These are phyloP conservation scores for Eumerus sabulonum DNA, from an alignment of 2,888 invertebrate genomes.

Conservation along the genomic window DNA sequence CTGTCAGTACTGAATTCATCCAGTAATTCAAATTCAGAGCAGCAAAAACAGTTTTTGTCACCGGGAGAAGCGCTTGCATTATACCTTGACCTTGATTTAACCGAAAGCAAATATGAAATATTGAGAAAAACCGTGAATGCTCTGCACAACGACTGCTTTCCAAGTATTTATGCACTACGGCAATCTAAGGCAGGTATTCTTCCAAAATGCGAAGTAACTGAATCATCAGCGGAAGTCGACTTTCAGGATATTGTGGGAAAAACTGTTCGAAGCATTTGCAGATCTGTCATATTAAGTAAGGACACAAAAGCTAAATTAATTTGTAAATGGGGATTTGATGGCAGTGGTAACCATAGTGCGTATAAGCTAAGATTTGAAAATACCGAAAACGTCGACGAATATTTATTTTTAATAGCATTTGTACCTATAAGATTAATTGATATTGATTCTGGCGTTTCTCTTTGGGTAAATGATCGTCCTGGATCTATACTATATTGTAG, in stretches of 20 bases:
- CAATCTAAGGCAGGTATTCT: not conserved
- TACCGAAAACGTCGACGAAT: conserved; percentile 2
- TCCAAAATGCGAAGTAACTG: not conserved
- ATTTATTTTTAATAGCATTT: conserved; percentile 1
- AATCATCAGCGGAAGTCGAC: no score
- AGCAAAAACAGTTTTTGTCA: conserved; percentile 9
- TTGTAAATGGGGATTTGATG: conserved; percentile 15
- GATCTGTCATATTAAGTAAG: conserved; percentile 4
- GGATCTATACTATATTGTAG: conserved; percentile 13
- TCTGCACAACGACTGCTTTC: no score
- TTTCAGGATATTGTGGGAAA: no score
- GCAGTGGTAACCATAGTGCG: not conserved
- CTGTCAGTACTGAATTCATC: not conserved
- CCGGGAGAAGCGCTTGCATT: conserved; percentile 3
- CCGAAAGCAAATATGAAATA: conserved; percentile 3
- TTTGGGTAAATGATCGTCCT: conserved; percentile 20
- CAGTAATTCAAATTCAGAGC: not conserved
- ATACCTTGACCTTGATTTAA: conserved; percentile 6
- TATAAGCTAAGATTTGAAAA: conserved; percentile 11
- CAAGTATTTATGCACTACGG: no score
- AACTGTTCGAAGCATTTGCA: not conserved
- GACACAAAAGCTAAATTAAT: conserved; percentile 11
- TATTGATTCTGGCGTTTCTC: no score
- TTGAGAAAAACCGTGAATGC: no score
- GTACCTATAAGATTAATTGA: conserved; percentile 14